A percentile compares a stretch with the other conserved stretches of the same genome.
Conservation (phyloP, 1,140 invertebrate genomes). For the Orchestia grillus region DNA sequence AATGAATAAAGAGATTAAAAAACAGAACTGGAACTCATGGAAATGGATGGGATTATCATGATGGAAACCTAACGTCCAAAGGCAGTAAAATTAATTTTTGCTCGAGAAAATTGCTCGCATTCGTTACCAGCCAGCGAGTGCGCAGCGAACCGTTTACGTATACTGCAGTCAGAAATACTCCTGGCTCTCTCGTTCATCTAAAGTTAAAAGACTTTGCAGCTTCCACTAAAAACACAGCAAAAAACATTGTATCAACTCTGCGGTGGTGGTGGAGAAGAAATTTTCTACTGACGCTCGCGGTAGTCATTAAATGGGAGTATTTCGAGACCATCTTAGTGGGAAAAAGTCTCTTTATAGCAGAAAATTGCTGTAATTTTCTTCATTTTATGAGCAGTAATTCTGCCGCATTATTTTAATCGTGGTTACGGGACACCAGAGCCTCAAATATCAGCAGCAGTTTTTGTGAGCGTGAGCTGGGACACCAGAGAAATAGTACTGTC, state of each 20-base stretch:
- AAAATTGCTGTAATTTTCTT: conserved; percentile 5
- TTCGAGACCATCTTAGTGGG: neutral
- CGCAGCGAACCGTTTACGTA: neutral
- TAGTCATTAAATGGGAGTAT: conserved; percentile 12
- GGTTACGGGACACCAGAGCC: neutral
- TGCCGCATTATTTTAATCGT: conserved; percentile 16
- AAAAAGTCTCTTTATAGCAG: conserved; percentile 24
- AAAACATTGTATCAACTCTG: neutral
- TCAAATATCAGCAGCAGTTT: conserved; percentile 11
- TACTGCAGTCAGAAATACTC: neutral
- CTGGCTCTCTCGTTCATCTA: neutral
- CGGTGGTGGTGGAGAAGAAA: neutral
- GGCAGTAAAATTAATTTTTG: neutral
- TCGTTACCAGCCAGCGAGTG: neutral
- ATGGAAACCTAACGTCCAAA: neutral
- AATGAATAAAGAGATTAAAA: neutral
- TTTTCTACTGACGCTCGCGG: neutral
- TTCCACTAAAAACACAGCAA: neutral
- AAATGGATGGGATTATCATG: neutral
- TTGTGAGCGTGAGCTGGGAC: neutral
- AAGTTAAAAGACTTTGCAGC: neutral
- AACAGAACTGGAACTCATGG: neutral
- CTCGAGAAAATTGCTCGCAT: neutral
- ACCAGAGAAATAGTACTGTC: neutral
- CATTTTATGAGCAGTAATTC: conserved; percentile 38